Evolutionary conservation across 2,113 vertebrate species (phyloP).

Genomic region (Epinephelus moara): DNA sequence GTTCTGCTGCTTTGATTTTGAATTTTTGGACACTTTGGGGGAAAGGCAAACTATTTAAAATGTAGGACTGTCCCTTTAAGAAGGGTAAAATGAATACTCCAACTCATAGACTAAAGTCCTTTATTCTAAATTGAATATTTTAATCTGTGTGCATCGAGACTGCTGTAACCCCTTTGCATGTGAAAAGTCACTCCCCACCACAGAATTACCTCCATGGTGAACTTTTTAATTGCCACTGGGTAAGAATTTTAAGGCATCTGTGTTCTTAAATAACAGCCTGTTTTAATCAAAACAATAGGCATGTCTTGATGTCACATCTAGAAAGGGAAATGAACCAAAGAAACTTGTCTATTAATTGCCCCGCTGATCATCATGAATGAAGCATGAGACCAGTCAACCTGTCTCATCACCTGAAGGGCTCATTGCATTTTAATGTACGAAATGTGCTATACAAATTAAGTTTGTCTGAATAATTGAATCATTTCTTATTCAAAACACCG

Average conservation of each 20-base stretch:
- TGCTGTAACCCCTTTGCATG: background rate
- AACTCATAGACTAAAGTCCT: too few species aligned
- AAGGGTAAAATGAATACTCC: background rate
- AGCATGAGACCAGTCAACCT: constrained; percentile 29
- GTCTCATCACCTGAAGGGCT: constrained; percentile 43
- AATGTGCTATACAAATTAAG: constrained; percentile 36
- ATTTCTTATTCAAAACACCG: constrained; percentile 58
- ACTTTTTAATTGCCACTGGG: background rate
- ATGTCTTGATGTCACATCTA: background rate
- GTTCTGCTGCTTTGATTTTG: background rate
- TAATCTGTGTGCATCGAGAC: background rate
- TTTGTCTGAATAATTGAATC: constrained; percentile 48
- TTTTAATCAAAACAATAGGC: constrained; percentile 19
- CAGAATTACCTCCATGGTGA: background rate
- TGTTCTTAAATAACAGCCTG: background rate
- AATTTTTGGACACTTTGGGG: background rate
- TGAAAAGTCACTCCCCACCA: background rate
- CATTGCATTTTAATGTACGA: constrained; percentile 47
- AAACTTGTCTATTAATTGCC: constrained; percentile 18
- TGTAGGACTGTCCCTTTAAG: background rate
- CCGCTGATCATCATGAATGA: constrained; percentile 42
- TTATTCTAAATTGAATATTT: too few species aligned
- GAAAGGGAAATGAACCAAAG: constrained; percentile 30
- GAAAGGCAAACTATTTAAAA: too few species aligned
- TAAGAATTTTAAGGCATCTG: background rate